Evolutionary conservation across 2,113 vertebrate genomes (phyloP), one percentile per base, ranked within the genome.

Genomic region (Limnothrissa miodon): DNA sequence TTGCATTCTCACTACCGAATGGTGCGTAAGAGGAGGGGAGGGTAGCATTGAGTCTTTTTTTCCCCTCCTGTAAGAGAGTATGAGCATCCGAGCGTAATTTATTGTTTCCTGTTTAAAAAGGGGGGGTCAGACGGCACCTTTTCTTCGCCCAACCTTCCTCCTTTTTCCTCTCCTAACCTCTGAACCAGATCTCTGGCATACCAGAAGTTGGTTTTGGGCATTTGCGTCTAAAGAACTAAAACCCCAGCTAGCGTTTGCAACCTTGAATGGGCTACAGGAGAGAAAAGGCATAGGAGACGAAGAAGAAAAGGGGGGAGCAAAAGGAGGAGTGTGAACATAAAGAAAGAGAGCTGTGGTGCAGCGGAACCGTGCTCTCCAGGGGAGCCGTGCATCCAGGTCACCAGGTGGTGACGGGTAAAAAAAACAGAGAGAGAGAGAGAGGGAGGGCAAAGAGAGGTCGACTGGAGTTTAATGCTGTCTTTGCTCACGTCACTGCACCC

Each of bases 81-180:
- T 86, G 80, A 78, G 87, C 87, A 89, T 89, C 87, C 85, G 89
- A 88, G 91, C 91, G 90, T 93, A 94, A 95, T 95, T 94, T 94
- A 95, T 93, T 91, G 93, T 93, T 94, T 95, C 93, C 92, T 94
- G 93, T 93, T n/a, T n/a, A n/a, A 86, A 91, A 94, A 92, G 33
- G 33, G 89, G 88, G 89, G 86, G 83, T 86, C 19, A 56, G 51
- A 56, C 59, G 25, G n/a, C 25, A 66, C 59, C 59, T 8, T 59
- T 25, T 25, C 25, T 21, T 23, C n/a, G 5, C 66, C 29, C 11
- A 8, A 2, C 19, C 66, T 74, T 15, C 33, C 25, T 29, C 10
- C 59, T 90, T 91, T 90, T 92, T 90, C 86, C 83, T 84, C 85
- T 89, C 87, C 83, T 94, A 91, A 93, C 93, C 92, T 93, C 92